Evolutionary conservation across 2,888 invertebrate species (phyloP), one percentile per base, ranked within the genome.

Genomic region (Halocaridina rubra): DNA sequence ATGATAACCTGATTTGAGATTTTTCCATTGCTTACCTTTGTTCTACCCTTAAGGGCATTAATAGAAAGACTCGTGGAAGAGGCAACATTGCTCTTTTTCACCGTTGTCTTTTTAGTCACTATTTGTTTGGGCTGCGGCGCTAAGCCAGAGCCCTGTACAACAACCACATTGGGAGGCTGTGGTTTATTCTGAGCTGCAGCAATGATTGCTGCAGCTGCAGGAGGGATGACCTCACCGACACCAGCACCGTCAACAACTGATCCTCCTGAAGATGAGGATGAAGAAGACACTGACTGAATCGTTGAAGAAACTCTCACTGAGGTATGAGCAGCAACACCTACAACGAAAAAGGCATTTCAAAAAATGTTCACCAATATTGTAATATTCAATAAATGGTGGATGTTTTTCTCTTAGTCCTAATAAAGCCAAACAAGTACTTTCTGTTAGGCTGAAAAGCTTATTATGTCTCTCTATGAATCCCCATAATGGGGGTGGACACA

Each of bases 71-170:
- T 39, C 22, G 33, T 30, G 22, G 53, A 64, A 29, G 78, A 29
- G 3, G 64, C 71, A 1, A 27, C 29, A 16, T 30, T 64, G 32
- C 57, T 75, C 53, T 79, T 79, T 46, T 46, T 32, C 3, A 84
- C 75, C 16, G 67, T 53, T 0, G 74, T 84, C 61, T 84, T 84
- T 57, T 79, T 84, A 32, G 81, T 67, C 10, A 69, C 67, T 3
- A 69, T 53, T 27, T 29, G 81, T 24, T 71, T 72, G 10, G 67
- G 30, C 75, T 64, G 79, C 5, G 53, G 57, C 16, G n/a, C 74
- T 4, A 67, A 67, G 7, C 77, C 77, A 8, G 79, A 75, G 24
- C 75, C 81, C 29, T 81, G 64, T 30, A 76, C 67, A 30, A 76
- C 81, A 53, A 69, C 76, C 8, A 64, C 67, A 13, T 30, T 39